Evolutionary conservation across 2,113 vertebrate genomes (phyloP).

Genomic region (Atlantisia rogersi): DNA sequence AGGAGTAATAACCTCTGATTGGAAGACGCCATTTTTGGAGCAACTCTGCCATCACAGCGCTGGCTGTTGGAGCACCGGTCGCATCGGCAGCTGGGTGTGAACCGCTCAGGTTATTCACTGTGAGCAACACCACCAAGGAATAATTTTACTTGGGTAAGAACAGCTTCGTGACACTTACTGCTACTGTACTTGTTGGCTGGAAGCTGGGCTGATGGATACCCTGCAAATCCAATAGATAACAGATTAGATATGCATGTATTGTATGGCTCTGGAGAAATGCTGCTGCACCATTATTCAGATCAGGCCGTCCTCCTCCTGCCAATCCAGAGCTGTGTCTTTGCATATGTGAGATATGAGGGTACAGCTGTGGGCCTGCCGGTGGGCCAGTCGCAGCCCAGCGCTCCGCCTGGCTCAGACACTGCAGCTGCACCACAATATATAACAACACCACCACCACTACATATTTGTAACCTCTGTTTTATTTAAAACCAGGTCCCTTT

Average conservation of each 20-base stretch:
- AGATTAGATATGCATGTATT: neutral
- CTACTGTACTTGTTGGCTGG: constrained; percentile 6
- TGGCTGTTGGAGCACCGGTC: rapidly evolving
- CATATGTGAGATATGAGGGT: neutral
- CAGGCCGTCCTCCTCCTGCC: neutral
- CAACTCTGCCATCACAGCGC: rapidly evolving
- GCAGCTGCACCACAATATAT: neutral
- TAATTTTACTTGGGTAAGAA: constrained; percentile 12
- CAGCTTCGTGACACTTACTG: constrained; percentile 40
- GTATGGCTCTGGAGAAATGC: neutral
- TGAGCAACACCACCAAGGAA: neutral
- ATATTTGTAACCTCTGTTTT: constrained; percentile 42
- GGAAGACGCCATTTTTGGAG: neutral
- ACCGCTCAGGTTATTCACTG: rapidly evolving
- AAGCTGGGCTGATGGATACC: constrained; percentile 44
- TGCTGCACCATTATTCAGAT: neutral
- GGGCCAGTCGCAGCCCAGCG: neutral
- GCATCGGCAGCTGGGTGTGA: rapidly evolving
- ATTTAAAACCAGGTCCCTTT: constrained; percentile 70
- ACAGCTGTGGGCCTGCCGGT: neutral
- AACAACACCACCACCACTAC: neutral
- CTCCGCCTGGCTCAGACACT: neutral
- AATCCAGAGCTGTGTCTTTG: neutral
- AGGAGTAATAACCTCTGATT: neutral
- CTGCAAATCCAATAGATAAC: constrained; percentile 33